phyloP scores from a whole-genome alignment of 2,113 vertebrate species.

The Cervus canadensis region DNA sequence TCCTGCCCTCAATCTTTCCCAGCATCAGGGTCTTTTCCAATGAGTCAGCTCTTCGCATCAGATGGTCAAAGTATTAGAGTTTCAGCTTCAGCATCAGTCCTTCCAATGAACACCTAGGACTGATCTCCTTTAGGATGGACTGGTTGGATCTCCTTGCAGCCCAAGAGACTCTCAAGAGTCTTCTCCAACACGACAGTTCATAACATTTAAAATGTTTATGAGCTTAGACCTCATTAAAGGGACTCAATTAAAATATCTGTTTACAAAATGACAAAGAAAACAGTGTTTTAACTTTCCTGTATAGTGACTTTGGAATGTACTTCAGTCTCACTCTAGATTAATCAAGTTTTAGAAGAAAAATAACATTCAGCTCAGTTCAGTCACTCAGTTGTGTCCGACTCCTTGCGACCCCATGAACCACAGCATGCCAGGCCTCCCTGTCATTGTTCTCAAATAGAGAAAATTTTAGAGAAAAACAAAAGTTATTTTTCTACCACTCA shows the following conservation, averaged over 20 bases:
- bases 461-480: conserved; percentile 16
- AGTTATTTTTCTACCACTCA: neutral
- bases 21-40: neutral
- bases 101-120: neutral
- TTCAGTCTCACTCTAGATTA: neutral
- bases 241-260: neutral
- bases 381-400: no score
- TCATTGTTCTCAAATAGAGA: neutral
- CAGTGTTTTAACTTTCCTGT: neutral
- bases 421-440: no score
- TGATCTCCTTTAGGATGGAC: neutral
- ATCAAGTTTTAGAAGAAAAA: neutral
- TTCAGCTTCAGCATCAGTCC: neutral
- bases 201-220: neutral
- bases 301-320: neutral
- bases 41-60: neutral
- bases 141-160: neutral
- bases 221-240: neutral
- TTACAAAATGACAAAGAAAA: conserved; percentile 8
- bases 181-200: neutral
- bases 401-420: no score
- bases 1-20: neutral
- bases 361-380: neutral
- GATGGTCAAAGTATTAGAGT: neutral
- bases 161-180: neutral